Evolutionary conservation across 2,888 invertebrate species (phyloP), one percentile per base, ranked within the genome.

Genomic region (Sepiola atlantica): DNA sequence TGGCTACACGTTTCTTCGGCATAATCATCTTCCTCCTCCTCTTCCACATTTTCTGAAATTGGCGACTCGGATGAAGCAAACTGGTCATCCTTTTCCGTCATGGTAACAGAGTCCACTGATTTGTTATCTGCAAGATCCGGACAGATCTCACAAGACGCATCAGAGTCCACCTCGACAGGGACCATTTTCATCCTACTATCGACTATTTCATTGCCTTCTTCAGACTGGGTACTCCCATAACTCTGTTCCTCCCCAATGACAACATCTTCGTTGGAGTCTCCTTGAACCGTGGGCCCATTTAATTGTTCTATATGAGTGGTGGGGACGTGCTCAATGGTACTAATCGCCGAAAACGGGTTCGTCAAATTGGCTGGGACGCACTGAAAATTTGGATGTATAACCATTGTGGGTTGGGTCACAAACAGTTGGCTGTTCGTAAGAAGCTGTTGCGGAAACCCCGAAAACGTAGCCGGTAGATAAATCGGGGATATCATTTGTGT

Each of bases 71-170:
- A 93, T 28, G 57, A 57, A 45, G 55, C 92, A 35, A 93, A 61
- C 35, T 93, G 93, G 93, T 93, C 93, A 20, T 93, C 55, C n/a
- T 93, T 93, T 57, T 93, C 93, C 4, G 93, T 55, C 93, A 93
- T n/a, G 55, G 35, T 28, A 10, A 57, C 61, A 32, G 93, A 93
- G 35, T 93, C 93, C 24, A 93, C 93, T 14, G 93, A 93, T 55
- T 93, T 93, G 57, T 8, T 93, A 20, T 93, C 93, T 8, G 57
- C 55, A 35, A 45, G 91, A 55, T 93, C 93, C 0, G 55, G 55
- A 10, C 93, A 55, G 55, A 61, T 93, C 35, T 93, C 93, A 35
- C 61, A 55, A 35, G 57, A 57, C 3, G 61, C 93, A 55, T 57
- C 93, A 6, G 93, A 93, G 57, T 55, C 55, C 24, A 57, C 21